phyloP scores from a whole-genome alignment of 2,113 vertebrate species.

The Acrocephalus kingi region DNA sequence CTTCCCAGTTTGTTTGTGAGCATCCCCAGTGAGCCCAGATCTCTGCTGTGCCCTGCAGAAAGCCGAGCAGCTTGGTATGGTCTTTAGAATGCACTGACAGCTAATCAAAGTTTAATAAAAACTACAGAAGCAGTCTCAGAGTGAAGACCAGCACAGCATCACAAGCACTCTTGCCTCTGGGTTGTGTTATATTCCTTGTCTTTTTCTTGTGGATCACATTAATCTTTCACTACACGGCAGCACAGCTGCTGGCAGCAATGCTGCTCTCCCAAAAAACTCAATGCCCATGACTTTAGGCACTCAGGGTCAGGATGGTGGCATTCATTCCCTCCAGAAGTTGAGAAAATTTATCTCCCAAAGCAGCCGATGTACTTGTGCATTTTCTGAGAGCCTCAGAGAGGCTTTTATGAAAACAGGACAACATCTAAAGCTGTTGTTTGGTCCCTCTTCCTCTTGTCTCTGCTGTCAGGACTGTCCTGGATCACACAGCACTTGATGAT shows the following conservation, averaged over 20 bases:
- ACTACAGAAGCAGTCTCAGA: neutral
- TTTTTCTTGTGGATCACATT: neutral
- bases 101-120: conserved; percentile 42
- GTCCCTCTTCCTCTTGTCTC: neutral
- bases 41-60: neutral
- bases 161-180: neutral
- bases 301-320: neutral
- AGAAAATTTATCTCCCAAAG: neutral
- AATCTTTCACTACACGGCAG: neutral
- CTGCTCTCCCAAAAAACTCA: neutral
- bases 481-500: neutral
- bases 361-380: neutral
- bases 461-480: neutral
- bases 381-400: neutral
- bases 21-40: neutral
- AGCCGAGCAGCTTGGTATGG: neutral
- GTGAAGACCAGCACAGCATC: neutral
- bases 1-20: neutral
- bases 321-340: neutral
- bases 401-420: neutral
- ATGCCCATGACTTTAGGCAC: neutral
- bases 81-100: neutral
- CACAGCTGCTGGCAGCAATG: neutral
- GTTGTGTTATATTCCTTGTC: neutral
- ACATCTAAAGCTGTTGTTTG: neutral